phyloP scores from a whole-genome alignment of 1,140 invertebrate species.

The Philotrypesis tridentata region DNA sequence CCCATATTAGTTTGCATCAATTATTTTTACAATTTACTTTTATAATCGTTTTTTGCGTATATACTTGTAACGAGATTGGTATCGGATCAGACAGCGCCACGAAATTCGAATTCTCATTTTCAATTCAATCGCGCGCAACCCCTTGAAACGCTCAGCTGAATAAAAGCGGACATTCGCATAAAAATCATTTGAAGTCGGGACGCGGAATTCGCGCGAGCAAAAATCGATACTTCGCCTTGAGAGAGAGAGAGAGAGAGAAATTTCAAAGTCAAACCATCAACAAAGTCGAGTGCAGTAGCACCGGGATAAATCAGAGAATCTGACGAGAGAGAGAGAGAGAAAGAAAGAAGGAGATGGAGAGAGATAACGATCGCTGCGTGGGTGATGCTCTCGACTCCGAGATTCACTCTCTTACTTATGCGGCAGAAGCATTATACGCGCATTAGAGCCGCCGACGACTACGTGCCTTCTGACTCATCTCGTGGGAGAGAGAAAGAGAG shows the following conservation, averaged over 20 bases:
- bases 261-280: neutral
- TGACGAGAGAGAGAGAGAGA: no score
- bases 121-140: no score
- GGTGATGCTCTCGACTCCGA: neutral
- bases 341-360: no score
- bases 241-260: neutral
- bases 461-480: neutral
- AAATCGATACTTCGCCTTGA: neutral
- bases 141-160: neutral
- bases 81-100: no score
- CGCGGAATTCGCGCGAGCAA: no score
- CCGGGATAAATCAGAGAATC: neutral
- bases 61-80: no score
- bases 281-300: neutral
- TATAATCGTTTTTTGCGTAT: no score
- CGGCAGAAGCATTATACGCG: neutral
- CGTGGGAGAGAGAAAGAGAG: neutral
- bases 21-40: no score
- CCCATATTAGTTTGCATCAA: no score
- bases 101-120: no score
- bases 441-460: neutral
- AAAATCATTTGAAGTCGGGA: no score
- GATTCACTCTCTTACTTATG: neutral
- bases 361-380: neutral
- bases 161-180: no score